phyloP scores from a whole-genome alignment of 2,888 invertebrate species.

The Nesidiocoris tenuis region DNA sequence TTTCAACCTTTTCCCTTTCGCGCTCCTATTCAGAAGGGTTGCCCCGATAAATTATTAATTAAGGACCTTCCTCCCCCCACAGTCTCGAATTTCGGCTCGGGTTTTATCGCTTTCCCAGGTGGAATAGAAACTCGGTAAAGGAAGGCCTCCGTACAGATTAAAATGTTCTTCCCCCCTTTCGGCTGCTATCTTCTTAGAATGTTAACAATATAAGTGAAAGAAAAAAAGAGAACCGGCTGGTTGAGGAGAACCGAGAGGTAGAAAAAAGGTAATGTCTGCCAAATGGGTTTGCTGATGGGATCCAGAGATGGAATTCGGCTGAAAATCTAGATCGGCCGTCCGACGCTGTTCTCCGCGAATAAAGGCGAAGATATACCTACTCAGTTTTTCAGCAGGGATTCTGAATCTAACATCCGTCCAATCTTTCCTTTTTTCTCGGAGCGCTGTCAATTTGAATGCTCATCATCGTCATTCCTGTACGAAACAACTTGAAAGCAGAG shows the following conservation, averaged over 20 bases:
- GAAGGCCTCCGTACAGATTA: slow-evolving; percentile 12
- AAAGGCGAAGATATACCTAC: too few relatives aligned
- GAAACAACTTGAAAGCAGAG: too few relatives aligned
- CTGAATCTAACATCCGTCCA: too few relatives aligned
- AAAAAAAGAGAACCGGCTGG: background rate
- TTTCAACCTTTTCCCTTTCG: background rate
- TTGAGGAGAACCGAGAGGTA: background rate
- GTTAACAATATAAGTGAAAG: slow-evolving; percentile 5
- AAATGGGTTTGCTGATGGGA: background rate
- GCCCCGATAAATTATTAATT: slow-evolving; percentile 33
- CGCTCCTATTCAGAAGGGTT: background rate
- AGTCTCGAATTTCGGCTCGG: background rate
- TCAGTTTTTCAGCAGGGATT: too few relatives aligned
- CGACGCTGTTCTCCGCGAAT: too few relatives aligned
- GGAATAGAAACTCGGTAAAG: slow-evolving; percentile 4
- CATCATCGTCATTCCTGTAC: too few relatives aligned
- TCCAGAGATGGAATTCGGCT: background rate
- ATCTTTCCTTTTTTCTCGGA: too few relatives aligned
- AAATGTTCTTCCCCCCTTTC: slow-evolving; percentile 24
- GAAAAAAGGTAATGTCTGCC: background rate
- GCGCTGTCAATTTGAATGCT: too few relatives aligned
- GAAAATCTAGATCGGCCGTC: background rate
- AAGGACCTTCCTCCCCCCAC: background rate
- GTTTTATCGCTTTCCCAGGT: slow-evolving; percentile 7
- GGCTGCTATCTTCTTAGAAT: slow-evolving; percentile 20